Conservation (phyloP, 2,113 vertebrate genomes). For the Pseudonaja textilis region DNA sequence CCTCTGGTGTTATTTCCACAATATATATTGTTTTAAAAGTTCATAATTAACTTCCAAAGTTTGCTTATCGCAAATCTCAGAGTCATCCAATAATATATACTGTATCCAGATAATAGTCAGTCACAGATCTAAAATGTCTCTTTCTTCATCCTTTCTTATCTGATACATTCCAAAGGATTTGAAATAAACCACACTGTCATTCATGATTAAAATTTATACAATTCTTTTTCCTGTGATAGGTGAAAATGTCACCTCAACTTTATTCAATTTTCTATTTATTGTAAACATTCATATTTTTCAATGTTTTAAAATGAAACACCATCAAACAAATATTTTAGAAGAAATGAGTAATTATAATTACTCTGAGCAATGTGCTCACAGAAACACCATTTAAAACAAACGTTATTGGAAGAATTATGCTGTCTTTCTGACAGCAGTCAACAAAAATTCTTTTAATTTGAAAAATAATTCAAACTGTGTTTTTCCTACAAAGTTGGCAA, state of each 20-base stretch:
- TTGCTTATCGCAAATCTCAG: background rate
- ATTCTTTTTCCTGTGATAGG: background rate
- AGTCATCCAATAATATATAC: background rate
- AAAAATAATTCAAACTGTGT: background rate
- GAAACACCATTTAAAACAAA: background rate
- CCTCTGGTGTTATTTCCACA: background rate
- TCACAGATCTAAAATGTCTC: background rate
- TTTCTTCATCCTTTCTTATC: background rate
- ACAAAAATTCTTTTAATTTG: background rate
- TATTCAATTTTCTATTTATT: constrained; percentile 7
- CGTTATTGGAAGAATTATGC: background rate
- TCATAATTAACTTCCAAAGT: background rate
- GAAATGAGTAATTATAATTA: background rate
- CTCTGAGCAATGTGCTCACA: background rate
- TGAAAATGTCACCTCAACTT: background rate
- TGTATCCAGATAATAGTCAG: background rate
- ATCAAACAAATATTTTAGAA: background rate
- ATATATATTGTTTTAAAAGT: background rate
- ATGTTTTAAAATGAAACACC: background rate
- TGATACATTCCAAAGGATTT: background rate
- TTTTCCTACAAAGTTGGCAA: background rate
- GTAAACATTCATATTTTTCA: background rate
- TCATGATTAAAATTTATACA: background rate
- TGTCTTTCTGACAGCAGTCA: background rate
- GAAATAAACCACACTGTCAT: background rate